These are phyloP conservation scores for Periparus ater DNA, from an alignment of 2,797 vertebrate species.

Conservation along the genomic window DNA sequence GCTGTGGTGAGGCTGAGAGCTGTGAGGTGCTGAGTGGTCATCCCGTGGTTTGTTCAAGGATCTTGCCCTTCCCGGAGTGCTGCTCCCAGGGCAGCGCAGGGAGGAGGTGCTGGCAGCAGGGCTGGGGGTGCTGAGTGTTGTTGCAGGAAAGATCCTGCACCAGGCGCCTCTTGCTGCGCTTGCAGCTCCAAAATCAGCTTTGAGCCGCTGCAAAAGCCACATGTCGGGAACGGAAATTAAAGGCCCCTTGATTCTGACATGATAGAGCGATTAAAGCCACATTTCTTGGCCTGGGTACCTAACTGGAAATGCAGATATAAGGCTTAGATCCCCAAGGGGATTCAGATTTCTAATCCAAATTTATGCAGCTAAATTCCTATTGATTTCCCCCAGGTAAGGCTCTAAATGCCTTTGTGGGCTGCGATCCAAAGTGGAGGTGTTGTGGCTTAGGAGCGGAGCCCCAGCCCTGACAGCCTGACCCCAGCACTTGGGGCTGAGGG, in stretches of 20 bases:
- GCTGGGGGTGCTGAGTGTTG: not conserved
- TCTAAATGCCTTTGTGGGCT: conserved; percentile 9
- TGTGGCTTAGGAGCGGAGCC: not conserved
- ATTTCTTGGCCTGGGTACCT: conserved; percentile 55
- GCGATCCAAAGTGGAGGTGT: not conserved
- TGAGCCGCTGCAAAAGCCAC: conserved; percentile 27
- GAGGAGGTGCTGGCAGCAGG: not conserved
- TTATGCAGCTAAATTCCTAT: conserved; percentile 64
- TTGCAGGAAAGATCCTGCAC: not conserved
- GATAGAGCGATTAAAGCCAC: conserved; percentile 65
- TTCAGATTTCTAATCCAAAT: conserved; percentile 56
- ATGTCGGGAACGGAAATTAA: conserved; percentile 60
- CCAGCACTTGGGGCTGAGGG: not conserved
- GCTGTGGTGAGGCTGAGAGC: not conserved
- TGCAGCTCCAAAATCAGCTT: not conserved
- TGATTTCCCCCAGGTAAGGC: conserved; percentile 63
- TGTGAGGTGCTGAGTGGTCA: not conserved
- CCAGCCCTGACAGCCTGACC: not conserved
- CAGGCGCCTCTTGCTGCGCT: not conserved
- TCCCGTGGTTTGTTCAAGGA: accelerated
- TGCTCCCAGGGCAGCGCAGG: not conserved
- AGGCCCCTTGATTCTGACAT: conserved; percentile 56
- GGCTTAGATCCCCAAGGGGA: not conserved
- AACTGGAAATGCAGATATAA: conserved; percentile 44
- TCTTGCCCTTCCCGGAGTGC: accelerated